Percentiles rank a stretch among this genome's conserved stretches.
Conservation (phyloP, 2,797 vertebrate species). For the Chaetophractus vellerosus region DNA sequence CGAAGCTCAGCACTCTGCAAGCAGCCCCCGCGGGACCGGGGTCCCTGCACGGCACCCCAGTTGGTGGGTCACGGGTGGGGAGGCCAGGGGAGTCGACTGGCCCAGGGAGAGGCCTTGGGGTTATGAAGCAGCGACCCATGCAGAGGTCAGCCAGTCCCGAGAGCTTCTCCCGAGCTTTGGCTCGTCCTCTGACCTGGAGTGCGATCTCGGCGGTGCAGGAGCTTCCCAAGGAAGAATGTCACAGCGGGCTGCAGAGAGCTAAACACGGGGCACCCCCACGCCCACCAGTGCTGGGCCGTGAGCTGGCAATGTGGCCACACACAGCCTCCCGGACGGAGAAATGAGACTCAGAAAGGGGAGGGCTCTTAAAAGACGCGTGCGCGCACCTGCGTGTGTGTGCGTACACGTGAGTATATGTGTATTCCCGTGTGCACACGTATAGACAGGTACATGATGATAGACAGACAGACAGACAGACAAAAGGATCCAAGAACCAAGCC, state of each 20-base stretch:
- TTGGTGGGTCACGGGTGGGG: neutral
- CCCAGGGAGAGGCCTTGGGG: neutral
- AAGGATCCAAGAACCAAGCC: neutral
- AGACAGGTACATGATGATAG: no score
- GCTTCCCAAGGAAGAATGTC: neutral
- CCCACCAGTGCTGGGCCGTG: neutral
- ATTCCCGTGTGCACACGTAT: no score
- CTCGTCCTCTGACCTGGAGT: neutral
- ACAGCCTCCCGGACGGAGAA: neutral
- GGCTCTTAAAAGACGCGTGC: neutral
- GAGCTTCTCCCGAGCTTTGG: neutral
- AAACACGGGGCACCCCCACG: neutral
- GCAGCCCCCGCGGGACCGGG: neutral
- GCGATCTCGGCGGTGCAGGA: neutral
- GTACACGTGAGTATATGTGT: no score
- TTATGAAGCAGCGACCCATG: neutral
- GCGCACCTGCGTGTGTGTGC: no score
- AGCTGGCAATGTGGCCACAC: neutral
- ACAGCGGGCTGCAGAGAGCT: neutral
- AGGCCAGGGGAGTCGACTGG: neutral
- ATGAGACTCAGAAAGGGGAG: neutral
- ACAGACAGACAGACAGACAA: neutral
- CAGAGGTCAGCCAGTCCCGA: neutral
- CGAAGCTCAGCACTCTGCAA: neutral
- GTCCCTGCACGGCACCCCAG: no score